Evolutionary conservation across 2,888 invertebrate species (phyloP).

Genomic region (Dryobota labecula): DNA sequence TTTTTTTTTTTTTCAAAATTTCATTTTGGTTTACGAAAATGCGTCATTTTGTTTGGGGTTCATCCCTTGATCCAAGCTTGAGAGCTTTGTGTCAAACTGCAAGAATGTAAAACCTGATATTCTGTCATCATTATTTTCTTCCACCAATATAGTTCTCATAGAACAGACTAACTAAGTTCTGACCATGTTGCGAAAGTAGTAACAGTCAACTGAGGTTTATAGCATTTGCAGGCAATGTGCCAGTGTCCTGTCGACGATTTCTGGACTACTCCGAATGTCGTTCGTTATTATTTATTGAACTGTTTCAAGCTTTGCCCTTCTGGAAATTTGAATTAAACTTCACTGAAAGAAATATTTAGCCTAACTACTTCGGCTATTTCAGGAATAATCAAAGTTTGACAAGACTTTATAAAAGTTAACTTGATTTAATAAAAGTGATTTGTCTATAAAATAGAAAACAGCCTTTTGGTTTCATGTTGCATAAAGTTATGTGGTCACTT

Average conservation of each 20-base stretch:
- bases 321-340: too few relatives aligned
- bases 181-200: slow-evolving; percentile 51
- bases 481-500: too few relatives aligned
- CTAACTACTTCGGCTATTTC: too few relatives aligned
- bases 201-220: slow-evolving; percentile 52
- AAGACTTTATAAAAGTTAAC: too few relatives aligned
- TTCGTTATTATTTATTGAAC: not conserved
- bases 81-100: not conserved
- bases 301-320: not conserved
- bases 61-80: not conserved
- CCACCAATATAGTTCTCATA: not conserved
- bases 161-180: slow-evolving; percentile 3
- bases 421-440: too few relatives aligned
- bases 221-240: slow-evolving; percentile 56
- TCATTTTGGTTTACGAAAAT: not conserved
- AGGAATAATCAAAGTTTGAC: too few relatives aligned
- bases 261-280: slow-evolving; percentile 33
- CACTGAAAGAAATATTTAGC: too few relatives aligned
- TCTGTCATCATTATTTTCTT: not conserved
- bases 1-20: not conserved
- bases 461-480: too few relatives aligned
- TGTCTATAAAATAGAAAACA: too few relatives aligned
- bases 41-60: not conserved
- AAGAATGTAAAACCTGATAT: not conserved
- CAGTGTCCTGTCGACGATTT: slow-evolving; percentile 53